These are phyloP conservation scores for Chlorops oryzae DNA, from an alignment of 1,140 invertebrate species.

Conservation along the genomic window DNA sequence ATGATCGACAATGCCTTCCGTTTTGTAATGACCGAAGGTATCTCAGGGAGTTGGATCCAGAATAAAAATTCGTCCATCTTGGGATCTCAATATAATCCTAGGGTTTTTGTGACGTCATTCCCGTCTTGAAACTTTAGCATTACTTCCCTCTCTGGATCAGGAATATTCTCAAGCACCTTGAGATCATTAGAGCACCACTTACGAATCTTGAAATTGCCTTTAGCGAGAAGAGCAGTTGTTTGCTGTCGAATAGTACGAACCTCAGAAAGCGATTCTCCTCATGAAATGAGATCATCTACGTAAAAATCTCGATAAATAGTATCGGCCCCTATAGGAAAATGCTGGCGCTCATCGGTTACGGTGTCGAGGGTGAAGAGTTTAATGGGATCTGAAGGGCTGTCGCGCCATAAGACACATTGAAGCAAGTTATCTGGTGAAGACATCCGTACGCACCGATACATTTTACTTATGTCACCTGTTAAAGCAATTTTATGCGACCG, in stretches of 20 bases:
- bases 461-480: slow-evolving; percentile 17
- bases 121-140: slow-evolving; percentile 13
- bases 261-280: slow-evolving; percentile 1
- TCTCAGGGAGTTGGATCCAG: not conserved
- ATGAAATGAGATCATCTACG: too few relatives aligned
- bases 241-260: not conserved
- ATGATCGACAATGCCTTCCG: slow-evolving; percentile 1
- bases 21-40: not conserved
- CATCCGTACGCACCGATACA: slow-evolving; percentile 17
- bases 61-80: slow-evolving; percentile 8
- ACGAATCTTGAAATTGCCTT: slow-evolving; percentile 36
- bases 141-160: slow-evolving; percentile 4
- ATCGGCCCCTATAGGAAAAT: too few relatives aligned
- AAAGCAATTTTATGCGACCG: slow-evolving; percentile 18
- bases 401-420: slow-evolving; percentile 10
- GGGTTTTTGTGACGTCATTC: slow-evolving; percentile 9
- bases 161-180: not conserved
- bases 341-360: slow-evolving; percentile 36
- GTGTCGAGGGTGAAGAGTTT: slow-evolving; percentile 18
- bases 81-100: slow-evolving; percentile 7
- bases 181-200: slow-evolving; percentile 46
- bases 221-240: not conserved
- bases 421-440: slow-evolving; percentile 5
- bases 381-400: not conserved
- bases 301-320: too few relatives aligned